A percentile compares a stretch with the other conserved stretches of the same genome.
These are phyloP conservation scores for Poecilia picta DNA, from an alignment of 2,797 vertebrate genomes.

Conservation along the genomic window DNA sequence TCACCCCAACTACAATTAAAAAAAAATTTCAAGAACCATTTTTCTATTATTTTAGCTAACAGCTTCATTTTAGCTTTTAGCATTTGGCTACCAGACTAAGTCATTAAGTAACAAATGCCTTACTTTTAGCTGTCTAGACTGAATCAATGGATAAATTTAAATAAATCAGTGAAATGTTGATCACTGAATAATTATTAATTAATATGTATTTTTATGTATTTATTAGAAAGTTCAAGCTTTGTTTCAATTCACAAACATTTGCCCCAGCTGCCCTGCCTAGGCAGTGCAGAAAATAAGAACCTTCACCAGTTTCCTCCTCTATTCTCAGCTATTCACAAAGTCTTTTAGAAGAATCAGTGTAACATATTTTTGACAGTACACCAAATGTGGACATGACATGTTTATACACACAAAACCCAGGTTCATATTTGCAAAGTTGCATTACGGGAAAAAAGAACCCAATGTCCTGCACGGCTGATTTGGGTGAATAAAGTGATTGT, in stretches of 20 bases:
- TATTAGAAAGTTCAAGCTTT: background rate
- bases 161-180: background rate
- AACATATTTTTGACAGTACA: background rate
- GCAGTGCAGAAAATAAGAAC: background rate
- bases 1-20: no score
- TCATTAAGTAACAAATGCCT: background rate
- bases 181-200: background rate
- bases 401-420: background rate
- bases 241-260: background rate
- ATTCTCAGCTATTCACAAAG: background rate
- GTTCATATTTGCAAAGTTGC: constrained; percentile 10
- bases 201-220: background rate
- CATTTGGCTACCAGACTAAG: background rate
- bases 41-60: no score
- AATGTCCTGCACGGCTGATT: constrained; percentile 33
- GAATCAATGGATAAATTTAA: background rate
- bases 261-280: background rate
- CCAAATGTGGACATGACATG: constrained; percentile 5
- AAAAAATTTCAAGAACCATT: no score
- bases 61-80: background rate
- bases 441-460: constrained; percentile 15
- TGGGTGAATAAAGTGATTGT: constrained; percentile 39
- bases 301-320: background rate
- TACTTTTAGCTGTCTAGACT: background rate
- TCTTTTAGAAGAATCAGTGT: background rate